Evolutionary conservation across 2,888 invertebrate genomes (phyloP).

Genomic region (Phymatocera aterrima): DNA sequence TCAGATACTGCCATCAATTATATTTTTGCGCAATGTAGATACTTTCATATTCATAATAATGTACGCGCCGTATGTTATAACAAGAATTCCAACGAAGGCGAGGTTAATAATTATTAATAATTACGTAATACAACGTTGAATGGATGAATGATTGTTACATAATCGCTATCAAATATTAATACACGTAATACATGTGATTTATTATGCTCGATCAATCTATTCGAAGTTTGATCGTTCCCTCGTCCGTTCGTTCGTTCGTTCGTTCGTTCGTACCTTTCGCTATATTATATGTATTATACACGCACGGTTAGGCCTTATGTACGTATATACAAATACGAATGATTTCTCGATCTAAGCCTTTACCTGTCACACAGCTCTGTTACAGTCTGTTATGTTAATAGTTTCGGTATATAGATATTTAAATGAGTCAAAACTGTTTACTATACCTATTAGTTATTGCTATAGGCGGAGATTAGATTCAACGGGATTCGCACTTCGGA

Average conservation of each 20-base stretch:
- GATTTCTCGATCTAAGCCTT: constrained; percentile 48
- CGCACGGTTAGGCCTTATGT: no score
- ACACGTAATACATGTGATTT: neutral
- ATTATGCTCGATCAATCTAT: no score
- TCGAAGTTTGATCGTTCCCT: neutral
- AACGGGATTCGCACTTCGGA: neutral
- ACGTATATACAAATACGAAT: constrained; percentile 28
- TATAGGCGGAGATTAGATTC: neutral
- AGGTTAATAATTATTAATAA: neutral
- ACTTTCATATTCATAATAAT: neutral
- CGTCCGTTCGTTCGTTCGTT: neutral
- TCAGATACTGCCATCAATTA: neutral
- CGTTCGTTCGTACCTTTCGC: constrained; percentile 36
- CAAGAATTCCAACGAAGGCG: neutral
- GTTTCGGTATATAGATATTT: constrained; percentile 46
- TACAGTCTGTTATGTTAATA: constrained; percentile 48
- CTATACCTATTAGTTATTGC: constrained; percentile 17
- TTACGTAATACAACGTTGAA: neutral
- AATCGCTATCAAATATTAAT: constrained; percentile 15
- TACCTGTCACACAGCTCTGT: constrained; percentile 42
- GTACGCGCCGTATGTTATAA: neutral
- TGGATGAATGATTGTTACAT: neutral
- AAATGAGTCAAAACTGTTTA: constrained; percentile 38
- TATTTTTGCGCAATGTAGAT: neutral
- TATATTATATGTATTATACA: neutral